Evolutionary conservation across 2,113 vertebrate species (phyloP), one percentile per base, ranked within the genome.

Genomic region (Hylia prasina): DNA sequence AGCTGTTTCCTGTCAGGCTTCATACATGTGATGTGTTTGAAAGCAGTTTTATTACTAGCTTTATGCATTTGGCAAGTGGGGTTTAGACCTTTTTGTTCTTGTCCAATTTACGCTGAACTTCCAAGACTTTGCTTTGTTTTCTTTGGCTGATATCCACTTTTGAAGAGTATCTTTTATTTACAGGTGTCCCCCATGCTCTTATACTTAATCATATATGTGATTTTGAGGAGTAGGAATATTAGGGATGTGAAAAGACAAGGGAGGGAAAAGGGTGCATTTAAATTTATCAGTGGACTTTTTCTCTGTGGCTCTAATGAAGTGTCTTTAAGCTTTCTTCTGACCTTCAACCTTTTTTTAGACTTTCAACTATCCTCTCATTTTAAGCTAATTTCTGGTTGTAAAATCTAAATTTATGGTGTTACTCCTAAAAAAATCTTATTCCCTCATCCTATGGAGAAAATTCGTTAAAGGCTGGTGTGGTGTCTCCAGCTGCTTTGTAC

Each of bases 1-100:
- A 91, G 76, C 81, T 91, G 84, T 94, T 94, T 94, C 90, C 90
- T 92, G 90, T 90, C 85, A 90, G 66, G 31, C 23, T 80, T 95
- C 82, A 21, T 85, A 48, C 5, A 37, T 60, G 48, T 72, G 53
- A 80, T 76, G 44, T 69, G 40, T 82, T 85, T 69, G 66, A 82
- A 96, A 96, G 79, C 48, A 60, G 37, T 92, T 95, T 76, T 93
- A 68, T 96, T 82, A 69, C 70, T 45, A 42, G 58, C 48, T 92
- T 87, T 84, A 76, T 68, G 28, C 3, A 57, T 82, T 93, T 91
- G 81, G 65, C 90, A 91, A 84, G 56, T 87, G 65, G 10, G 16
- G 4, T 69, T 94, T 75, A 87, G 47, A 68, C 6, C 6, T 84
- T 85, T 87, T 58, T 71, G 51, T 85, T 87, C 66, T 76, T 56